These are phyloP conservation scores for Tenthredo scrophulariae DNA, from an alignment of 2,888 invertebrate species.

Conservation along the genomic window DNA sequence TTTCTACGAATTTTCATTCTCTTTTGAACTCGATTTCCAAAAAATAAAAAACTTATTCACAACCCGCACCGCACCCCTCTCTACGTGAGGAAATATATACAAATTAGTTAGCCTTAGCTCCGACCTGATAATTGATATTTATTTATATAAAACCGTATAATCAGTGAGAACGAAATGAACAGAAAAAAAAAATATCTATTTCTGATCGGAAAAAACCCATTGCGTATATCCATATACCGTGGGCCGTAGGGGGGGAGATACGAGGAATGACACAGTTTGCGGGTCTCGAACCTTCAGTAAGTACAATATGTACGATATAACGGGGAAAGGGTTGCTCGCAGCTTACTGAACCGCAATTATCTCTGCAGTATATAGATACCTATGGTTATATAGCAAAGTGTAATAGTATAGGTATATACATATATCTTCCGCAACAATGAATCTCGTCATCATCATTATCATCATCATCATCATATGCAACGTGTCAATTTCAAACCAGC, in stretches of 20 bases:
- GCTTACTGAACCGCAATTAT: slow-evolving; percentile 11
- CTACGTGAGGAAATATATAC: neutral
- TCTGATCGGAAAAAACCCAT: neutral
- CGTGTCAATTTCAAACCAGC: neutral
- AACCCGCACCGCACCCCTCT: neutral
- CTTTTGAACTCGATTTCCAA: no score
- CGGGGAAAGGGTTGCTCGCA: neutral
- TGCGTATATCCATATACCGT: neutral
- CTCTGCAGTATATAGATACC: neutral
- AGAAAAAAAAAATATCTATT: no score
- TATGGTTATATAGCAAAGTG: neutral
- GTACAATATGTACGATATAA: neutral
- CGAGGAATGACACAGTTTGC: neutral
- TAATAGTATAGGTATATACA: neutral
- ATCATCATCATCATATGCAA: neutral
- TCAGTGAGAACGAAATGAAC: no score
- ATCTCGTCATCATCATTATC: neutral
- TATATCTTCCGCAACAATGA: neutral
- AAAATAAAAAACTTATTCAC: neutral
- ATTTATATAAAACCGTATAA: no score
- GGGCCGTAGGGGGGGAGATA: neutral
- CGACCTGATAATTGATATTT: no score
- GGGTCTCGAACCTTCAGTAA: neutral
- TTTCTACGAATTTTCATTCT: no score
- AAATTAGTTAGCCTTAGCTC: neutral